These are phyloP conservation scores for Oscheius sp. DNA, from an alignment of 2,888 invertebrate species.

Conservation along the genomic window DNA sequence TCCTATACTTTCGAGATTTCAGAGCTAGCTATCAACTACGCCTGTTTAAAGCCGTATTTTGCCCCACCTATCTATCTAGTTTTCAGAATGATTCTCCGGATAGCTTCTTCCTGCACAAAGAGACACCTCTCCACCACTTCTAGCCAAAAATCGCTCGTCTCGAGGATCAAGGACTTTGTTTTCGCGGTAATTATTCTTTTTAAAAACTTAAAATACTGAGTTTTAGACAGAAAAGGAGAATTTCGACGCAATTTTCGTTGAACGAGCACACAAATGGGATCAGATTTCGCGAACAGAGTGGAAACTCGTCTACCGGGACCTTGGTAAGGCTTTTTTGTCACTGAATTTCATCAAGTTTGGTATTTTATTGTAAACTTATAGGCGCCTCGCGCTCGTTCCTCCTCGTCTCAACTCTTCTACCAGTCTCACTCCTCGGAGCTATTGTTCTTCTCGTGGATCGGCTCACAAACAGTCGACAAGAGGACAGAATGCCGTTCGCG, in stretches of 20 bases:
- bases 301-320: conserved; percentile 54
- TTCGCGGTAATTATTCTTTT: conserved; percentile 39
- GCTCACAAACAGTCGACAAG: conserved; percentile 31
- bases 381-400: conserved; percentile 54
- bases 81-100: conserved; percentile 3
- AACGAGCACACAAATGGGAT: conserved; percentile 48
- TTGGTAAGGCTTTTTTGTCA: conserved; percentile 34
- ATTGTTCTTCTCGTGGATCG: conserved; percentile 43
- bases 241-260: conserved; percentile 50
- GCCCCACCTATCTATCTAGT: no score
- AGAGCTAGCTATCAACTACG: no score
- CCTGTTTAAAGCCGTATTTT: no score
- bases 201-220: background rate
- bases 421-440: conserved; percentile 45
- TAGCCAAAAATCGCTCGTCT: conserved; percentile 29
- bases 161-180: conserved; percentile 45
- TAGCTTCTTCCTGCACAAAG: background rate
- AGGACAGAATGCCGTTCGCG: conserved; percentile 43
- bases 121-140: conserved; percentile 18
- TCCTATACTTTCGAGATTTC: no score
- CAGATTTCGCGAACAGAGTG: conserved; percentile 45
- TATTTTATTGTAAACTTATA: conserved; percentile 18
- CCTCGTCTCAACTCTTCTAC: conserved; percentile 50
- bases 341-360: background rate
- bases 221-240: conserved; percentile 52